Percentiles rank a stretch among this genome's conserved stretches.
Conservation (phyloP, 1,140 invertebrate species). For the Sitophilus oryzae region DNA sequence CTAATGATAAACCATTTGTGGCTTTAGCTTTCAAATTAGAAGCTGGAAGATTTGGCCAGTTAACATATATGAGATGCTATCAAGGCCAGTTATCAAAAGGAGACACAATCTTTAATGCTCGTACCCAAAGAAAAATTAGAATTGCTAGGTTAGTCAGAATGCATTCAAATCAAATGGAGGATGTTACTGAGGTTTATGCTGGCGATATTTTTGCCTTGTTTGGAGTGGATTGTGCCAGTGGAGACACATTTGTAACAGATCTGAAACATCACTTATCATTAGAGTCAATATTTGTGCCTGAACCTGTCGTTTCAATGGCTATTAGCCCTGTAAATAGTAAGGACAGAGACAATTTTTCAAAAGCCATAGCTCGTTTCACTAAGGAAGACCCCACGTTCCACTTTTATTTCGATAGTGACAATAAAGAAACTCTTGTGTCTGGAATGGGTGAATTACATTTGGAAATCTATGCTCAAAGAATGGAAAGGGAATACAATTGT, state of each 20-base stretch:
- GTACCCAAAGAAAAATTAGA: conserved; percentile 78
- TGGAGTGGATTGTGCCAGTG: conserved; percentile 97
- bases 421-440: conserved; percentile 92
- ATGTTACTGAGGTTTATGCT: conserved; percentile 85
- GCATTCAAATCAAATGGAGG: conserved; percentile 96
- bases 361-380: conserved; percentile 89
- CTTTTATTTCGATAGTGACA: conserved; percentile 81
- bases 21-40: conserved; percentile 97
- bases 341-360: conserved; percentile 91
- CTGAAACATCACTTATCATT: conserved; percentile 75
- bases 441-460: conserved; percentile 98
- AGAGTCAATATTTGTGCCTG: conserved; percentile 95
- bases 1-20: conserved; percentile 72
- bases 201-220: conserved; percentile 98
- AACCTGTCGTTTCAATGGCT: conserved; percentile 98
- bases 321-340: conserved; percentile 83
- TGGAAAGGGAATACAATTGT: conserved; percentile 95
- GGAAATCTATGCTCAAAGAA: conserved; percentile 93
- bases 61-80: conserved; percentile 97
- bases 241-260: conserved; percentile 93
- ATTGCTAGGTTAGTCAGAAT: conserved; percentile 80
- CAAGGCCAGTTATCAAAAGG: conserved; percentile 87
- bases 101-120: conserved; percentile 83
- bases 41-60: conserved; percentile 91
- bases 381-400: conserved; percentile 97